A percentile compares a stretch with the other conserved stretches of the same genome.
Conservation (phyloP, 2,797 vertebrate species). For the Micropoecilia bifurca region DNA sequence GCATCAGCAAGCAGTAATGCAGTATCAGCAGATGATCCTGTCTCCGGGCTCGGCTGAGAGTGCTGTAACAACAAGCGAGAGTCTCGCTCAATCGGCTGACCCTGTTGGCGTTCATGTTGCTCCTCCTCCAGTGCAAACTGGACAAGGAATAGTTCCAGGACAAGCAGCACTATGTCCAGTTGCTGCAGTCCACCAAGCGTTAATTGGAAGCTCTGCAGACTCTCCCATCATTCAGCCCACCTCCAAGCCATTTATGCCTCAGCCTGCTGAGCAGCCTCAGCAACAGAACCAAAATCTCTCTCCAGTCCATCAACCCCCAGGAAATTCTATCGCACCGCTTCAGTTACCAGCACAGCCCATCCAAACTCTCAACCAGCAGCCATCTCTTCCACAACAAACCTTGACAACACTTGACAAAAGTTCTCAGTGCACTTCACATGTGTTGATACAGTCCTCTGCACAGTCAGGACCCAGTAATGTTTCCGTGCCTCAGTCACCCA, state of each 20-base stretch:
- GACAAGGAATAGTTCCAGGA: slow-evolving; percentile 55
- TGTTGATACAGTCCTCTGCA: slow-evolving; percentile 47
- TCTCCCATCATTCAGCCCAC: slow-evolving; percentile 65
- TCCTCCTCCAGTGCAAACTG: slow-evolving; percentile 63
- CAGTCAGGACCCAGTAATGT: slow-evolving; percentile 54
- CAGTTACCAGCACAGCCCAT: slow-evolving; percentile 62
- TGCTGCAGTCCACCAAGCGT: slow-evolving; percentile 64
- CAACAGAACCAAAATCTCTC: slow-evolving; percentile 70
- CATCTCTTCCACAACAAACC: slow-evolving; percentile 49
- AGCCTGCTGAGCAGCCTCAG: slow-evolving; percentile 69
- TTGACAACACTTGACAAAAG: slow-evolving; percentile 59
- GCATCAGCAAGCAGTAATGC: slow-evolving; percentile 62
- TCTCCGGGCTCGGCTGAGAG: slow-evolving; percentile 62
- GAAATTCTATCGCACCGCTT: slow-evolving; percentile 55
- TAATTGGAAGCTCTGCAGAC: slow-evolving; percentile 44
- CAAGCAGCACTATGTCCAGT: slow-evolving; percentile 56
- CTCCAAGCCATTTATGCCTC: slow-evolving; percentile 51
- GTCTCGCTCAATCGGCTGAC: slow-evolving; percentile 48
- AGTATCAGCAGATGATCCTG: slow-evolving; percentile 73
- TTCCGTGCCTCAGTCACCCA: slow-evolving; percentile 58
- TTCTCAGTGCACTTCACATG: slow-evolving; percentile 59
- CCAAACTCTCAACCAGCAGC: slow-evolving; percentile 56
- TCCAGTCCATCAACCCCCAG: slow-evolving; percentile 57
- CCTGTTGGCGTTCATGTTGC: slow-evolving; percentile 51
- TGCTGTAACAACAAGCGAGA: slow-evolving; percentile 51